A percentile compares a stretch with the other conserved stretches of the same genome.
phyloP scores from a whole-genome alignment of 2,113 vertebrate species.

The Pristiophorus japonicus region DNA sequence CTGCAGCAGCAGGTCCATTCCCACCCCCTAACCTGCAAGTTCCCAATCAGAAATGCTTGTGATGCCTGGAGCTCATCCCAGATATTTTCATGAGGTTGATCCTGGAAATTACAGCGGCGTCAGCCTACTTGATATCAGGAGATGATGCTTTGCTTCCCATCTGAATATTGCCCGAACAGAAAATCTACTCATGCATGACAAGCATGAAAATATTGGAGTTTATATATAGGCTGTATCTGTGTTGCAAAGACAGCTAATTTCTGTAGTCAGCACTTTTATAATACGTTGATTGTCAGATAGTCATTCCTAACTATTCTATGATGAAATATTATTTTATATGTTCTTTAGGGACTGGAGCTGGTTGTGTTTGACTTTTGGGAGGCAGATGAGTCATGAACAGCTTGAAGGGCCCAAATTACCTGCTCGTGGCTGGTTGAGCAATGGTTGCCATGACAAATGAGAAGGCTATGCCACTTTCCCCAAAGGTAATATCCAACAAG shows the following conservation, averaged over 20 bases:
- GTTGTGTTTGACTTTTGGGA: not conserved
- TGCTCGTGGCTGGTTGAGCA: not conserved
- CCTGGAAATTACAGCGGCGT: no score
- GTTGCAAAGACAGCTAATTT: not conserved
- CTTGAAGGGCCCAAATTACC: constrained; percentile 20
- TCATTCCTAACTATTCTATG: constrained; percentile 1
- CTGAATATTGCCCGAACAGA: no score
- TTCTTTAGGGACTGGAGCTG: not conserved
- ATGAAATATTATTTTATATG: constrained; percentile 4
- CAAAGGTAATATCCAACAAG: not conserved
- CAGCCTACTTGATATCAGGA: no score
- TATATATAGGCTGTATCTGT: not conserved
- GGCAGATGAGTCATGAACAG: not conserved
- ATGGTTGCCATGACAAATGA: constrained; percentile 8
- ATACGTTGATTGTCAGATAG: not conserved
- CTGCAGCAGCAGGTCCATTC: no score
- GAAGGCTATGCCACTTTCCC: not conserved
- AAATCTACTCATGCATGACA: not conserved
- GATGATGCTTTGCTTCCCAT: no score
- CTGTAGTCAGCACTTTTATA: not conserved
- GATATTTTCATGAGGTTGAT: no score
- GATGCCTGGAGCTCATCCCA: no score
- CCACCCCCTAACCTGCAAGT: no score
- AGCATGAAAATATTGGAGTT: not conserved
- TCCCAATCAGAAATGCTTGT: no score